A percentile compares a stretch with the other conserved stretches of the same genome.
Conservation (phyloP, 2,888 invertebrate species). For the Desoria tigrina region DNA sequence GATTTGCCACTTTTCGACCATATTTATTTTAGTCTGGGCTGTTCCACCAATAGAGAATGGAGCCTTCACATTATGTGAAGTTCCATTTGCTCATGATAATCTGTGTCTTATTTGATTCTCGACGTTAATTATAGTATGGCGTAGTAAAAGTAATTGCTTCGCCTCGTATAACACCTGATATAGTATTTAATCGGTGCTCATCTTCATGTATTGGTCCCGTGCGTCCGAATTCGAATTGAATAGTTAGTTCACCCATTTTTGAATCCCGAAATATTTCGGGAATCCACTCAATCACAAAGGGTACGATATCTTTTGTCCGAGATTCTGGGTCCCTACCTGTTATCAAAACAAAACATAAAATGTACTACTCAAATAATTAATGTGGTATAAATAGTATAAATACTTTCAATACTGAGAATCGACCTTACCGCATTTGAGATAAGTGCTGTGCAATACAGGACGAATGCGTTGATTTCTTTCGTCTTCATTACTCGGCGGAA, state of each 20-base stretch:
- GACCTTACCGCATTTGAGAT: constrained; percentile 66
- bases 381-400: background rate
- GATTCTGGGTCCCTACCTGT: constrained; percentile 62
- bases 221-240: constrained; percentile 72
- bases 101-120: too few species aligned
- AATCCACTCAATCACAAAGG: constrained; percentile 74
- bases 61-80: too few species aligned
- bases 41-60: too few species aligned
- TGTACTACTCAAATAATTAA: background rate
- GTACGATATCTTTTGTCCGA: constrained; percentile 63
- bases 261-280: constrained; percentile 70
- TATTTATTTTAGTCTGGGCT: too few species aligned
- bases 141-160: too few species aligned
- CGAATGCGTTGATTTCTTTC: constrained; percentile 58
- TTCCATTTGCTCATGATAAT: too few species aligned
- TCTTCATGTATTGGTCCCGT: constrained; percentile 25
- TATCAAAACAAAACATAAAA: too few species aligned
- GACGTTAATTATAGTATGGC: too few species aligned
- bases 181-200: background rate
- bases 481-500: constrained; percentile 58
- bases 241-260: constrained; percentile 70
- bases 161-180: too few species aligned
- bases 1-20: too few species aligned
- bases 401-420: too few species aligned
- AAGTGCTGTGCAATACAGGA: constrained; percentile 66